Evolutionary conservation across 2,113 vertebrate species (phyloP).

Genomic region (Thryonomys swinderianus): DNA sequence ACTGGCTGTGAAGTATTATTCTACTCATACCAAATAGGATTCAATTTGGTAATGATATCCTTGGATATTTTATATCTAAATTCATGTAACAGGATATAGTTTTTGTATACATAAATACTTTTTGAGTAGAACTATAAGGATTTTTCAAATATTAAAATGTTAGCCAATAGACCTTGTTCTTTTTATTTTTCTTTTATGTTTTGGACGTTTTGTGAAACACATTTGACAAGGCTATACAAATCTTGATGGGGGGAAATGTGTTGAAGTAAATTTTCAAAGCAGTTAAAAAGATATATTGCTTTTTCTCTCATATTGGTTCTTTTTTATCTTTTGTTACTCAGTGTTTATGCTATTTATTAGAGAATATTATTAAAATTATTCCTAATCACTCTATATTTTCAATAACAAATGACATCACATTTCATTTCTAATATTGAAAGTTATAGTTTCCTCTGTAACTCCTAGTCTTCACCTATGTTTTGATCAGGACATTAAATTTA

Average conservation of each 20-base stretch:
- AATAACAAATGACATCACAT: background rate
- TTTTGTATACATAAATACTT: background rate
- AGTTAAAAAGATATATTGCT: background rate
- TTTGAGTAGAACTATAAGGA: background rate
- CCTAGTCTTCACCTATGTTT: background rate
- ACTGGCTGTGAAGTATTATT: background rate
- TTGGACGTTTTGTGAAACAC: background rate
- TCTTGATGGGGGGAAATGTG: background rate
- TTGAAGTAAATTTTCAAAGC: background rate
- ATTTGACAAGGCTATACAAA: background rate
- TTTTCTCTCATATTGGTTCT: background rate
- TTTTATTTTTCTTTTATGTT: background rate
- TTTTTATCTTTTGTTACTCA: background rate
- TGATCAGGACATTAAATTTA: background rate
- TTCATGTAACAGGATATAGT: background rate
- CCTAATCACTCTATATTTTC: background rate
- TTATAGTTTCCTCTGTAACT: background rate
- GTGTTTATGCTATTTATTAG: background rate
- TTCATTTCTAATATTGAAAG: background rate
- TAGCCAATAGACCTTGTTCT: background rate
- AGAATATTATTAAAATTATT: background rate
- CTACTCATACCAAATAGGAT: background rate
- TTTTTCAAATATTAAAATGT: background rate
- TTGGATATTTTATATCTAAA: background rate
- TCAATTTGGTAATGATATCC: background rate